A percentile compares a stretch with the other conserved stretches of the same genome.
These are phyloP conservation scores for Nomada fucata DNA, from an alignment of 2,888 invertebrate species.

Conservation along the genomic window DNA sequence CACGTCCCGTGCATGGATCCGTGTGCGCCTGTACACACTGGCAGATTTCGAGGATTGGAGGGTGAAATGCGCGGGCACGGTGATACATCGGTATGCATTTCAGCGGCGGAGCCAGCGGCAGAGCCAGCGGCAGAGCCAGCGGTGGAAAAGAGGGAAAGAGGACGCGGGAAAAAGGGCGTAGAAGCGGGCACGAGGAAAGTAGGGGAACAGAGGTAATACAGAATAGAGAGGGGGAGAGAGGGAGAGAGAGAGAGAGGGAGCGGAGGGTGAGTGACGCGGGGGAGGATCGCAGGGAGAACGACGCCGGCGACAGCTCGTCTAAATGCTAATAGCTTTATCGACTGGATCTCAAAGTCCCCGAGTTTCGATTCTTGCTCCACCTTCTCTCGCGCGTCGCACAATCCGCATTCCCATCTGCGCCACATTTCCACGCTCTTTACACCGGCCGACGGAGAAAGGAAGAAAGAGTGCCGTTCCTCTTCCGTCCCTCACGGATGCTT, in stretches of 20 bases:
- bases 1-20: not conserved
- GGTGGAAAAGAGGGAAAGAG: constrained; percentile 59
- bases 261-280: constrained; percentile 28
- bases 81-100: constrained; percentile 82
- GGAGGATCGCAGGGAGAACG: constrained; percentile 40
- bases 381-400: constrained; percentile 54
- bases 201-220: constrained; percentile 38
- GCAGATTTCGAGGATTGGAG: constrained; percentile 33
- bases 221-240: constrained; percentile 33
- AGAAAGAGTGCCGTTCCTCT: not conserved
- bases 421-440: constrained; percentile 53
- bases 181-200: constrained; percentile 52
- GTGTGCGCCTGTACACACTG: constrained; percentile 27
- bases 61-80: constrained; percentile 59
- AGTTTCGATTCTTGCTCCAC: constrained; percentile 78
- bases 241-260: constrained; percentile 30
- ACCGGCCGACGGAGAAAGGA: constrained; percentile 1
- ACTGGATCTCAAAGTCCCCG: constrained; percentile 80
- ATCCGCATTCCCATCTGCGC: constrained; percentile 63
- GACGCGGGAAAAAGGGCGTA: constrained; percentile 59
- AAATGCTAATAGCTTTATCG: constrained; percentile 84
- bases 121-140: constrained; percentile 75
- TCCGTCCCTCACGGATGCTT: not conserved
- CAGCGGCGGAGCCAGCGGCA: constrained; percentile 74
- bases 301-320: constrained; percentile 82